Conservation (phyloP, 2,888 invertebrate species). For the Drosophila pseudotakahashii region DNA sequence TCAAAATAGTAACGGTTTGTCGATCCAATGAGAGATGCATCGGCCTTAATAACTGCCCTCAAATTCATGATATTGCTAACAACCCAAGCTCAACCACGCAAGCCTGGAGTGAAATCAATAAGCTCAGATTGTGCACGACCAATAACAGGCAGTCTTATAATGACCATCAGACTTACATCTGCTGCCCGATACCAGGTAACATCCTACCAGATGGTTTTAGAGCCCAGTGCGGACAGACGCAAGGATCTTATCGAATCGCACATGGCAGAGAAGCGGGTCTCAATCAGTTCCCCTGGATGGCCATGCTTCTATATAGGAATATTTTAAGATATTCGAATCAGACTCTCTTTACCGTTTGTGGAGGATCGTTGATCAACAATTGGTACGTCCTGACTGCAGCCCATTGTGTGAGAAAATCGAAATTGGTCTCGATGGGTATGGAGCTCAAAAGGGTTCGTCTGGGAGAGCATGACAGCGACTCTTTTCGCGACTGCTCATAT, state of each 20-base stretch:
- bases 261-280: background rate
- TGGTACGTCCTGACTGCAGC: constrained; percentile 2
- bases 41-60: background rate
- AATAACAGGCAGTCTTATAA: background rate
- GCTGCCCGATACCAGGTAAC: background rate
- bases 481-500: background rate
- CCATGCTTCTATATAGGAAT: background rate
- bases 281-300: background rate
- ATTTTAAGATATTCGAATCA: too few species aligned
- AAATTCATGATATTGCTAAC: background rate
- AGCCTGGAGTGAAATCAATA: background rate
- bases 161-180: background rate
- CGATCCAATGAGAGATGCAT: too few species aligned
- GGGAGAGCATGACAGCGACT: background rate
- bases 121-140: background rate
- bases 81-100: background rate
- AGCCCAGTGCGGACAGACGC: background rate
- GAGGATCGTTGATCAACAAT: background rate
- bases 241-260: background rate
- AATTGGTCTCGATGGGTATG: too few species aligned
- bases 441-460: background rate
- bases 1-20: too few species aligned
- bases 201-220: background rate
- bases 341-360: background rate
- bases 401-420: background rate